Percentiles rank a stretch among this genome's conserved stretches.
These are phyloP conservation scores for Heliocidaris erythrogramma DNA, from an alignment of 35 echinoderm and acorn worm species.

Conservation along the genomic window DNA sequence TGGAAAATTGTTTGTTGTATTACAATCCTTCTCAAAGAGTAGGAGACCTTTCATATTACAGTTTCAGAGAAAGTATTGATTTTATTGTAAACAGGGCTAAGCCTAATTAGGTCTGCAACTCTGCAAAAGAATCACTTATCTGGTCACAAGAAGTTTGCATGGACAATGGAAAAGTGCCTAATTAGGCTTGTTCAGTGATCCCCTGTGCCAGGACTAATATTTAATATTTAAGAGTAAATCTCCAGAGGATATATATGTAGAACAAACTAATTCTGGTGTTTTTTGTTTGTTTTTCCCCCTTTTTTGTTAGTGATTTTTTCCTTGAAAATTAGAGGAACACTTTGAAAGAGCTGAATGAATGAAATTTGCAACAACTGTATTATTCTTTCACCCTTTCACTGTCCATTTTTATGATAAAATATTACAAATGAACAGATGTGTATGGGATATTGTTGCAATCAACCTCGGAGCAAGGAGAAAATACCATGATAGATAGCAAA, in stretches of 20 bases:
- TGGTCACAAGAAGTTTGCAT: not conserved
- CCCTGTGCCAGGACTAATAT: too few relatives aligned
- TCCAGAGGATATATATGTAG: not conserved
- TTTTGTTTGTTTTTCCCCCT: not conserved
- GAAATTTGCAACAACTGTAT: too few relatives aligned
- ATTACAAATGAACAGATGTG: too few relatives aligned
- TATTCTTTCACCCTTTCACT: too few relatives aligned
- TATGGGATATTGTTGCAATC: too few relatives aligned
- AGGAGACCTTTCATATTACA: too few relatives aligned
- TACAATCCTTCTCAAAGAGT: too few relatives aligned
- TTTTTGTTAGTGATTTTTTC: not conserved
- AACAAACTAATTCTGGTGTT: not conserved
- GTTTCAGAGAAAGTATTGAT: not conserved
- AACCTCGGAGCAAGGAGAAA: too few relatives aligned
- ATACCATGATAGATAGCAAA: too few relatives aligned
- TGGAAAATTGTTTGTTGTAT: too few relatives aligned
- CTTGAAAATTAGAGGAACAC: not conserved
- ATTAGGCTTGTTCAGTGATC: not conserved
- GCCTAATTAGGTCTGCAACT: not conserved
- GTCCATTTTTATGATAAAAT: too few relatives aligned
- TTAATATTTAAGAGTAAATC: not conserved
- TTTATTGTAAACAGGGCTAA: not conserved
- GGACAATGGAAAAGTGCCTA: not conserved
- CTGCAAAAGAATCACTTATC: not conserved
- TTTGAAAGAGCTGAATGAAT: not conserved